Evolutionary conservation across 2,113 vertebrate species (phyloP).

Genomic region (Ameiurus melas): DNA sequence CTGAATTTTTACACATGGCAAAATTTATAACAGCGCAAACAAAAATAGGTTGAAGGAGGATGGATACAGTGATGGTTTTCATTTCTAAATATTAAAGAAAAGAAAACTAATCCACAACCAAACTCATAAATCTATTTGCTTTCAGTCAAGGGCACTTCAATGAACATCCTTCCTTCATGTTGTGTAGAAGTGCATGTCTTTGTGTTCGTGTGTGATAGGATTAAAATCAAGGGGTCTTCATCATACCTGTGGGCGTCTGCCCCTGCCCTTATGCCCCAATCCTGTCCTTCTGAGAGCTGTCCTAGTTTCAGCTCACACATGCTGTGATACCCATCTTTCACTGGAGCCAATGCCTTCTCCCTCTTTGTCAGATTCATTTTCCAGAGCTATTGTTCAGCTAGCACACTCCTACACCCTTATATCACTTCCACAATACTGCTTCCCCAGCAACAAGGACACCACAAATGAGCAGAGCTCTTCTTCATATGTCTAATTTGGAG

Average conservation of each 20-base stretch:
- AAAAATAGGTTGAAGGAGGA: neutral
- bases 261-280: slow-evolving; percentile 42
- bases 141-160: slow-evolving; percentile 39
- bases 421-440: slow-evolving; percentile 35
- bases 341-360: slow-evolving; percentile 45
- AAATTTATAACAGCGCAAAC: slow-evolving; percentile 20
- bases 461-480: slow-evolving; percentile 57
- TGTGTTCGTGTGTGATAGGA: slow-evolving; percentile 27
- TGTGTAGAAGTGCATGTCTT: neutral
- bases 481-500: neutral
- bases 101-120: slow-evolving; percentile 48
- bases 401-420: slow-evolving; percentile 15
- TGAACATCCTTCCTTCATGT: slow-evolving; percentile 40
- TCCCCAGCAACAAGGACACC: slow-evolving; percentile 58
- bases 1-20: neutral
- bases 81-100: slow-evolving; percentile 17
- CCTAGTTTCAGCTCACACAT: slow-evolving; percentile 62
- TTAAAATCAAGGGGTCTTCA: slow-evolving; percentile 46
- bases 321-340: slow-evolving; percentile 67
- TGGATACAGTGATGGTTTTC: slow-evolving; percentile 15
- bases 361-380: slow-evolving; percentile 58
- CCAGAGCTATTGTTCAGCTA: slow-evolving; percentile 40
- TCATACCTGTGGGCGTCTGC: slow-evolving; percentile 29
- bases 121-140: slow-evolving; percentile 21
- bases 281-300: slow-evolving; percentile 65